These are phyloP conservation scores for Drosophila parvula DNA, from an alignment of 1,140 invertebrate genomes.

Conservation along the genomic window DNA sequence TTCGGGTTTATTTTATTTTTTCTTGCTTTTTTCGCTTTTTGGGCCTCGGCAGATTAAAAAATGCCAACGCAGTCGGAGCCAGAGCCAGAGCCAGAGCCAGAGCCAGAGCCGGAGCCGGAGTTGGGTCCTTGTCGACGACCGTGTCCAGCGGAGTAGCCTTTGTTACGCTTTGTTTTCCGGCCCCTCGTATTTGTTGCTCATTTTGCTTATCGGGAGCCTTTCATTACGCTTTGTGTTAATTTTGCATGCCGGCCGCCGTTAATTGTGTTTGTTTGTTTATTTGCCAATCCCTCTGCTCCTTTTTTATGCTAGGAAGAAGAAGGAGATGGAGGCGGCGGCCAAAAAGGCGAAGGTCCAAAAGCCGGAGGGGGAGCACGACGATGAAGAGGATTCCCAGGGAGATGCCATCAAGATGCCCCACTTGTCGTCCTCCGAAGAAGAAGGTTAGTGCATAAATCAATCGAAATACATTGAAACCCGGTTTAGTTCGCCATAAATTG, in stretches of 20 bases:
- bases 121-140: constrained; percentile 33
- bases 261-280: constrained; percentile 75
- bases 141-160: constrained; percentile 48
- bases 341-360: constrained; percentile 59
- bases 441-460: constrained; percentile 50
- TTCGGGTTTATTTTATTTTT: constrained; percentile 22
- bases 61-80: constrained; percentile 47
- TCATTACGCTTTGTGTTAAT: constrained; percentile 82
- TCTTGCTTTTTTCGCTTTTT: constrained; percentile 28
- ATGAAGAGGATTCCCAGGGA: constrained; percentile 28
- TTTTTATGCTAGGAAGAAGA: constrained; percentile 52
- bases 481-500: background rate
- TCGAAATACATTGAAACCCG: background rate
- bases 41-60: constrained; percentile 68
- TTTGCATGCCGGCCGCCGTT: constrained; percentile 64
- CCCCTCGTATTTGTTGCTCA: constrained; percentile 68
- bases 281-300: constrained; percentile 29
- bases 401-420: constrained; percentile 20
- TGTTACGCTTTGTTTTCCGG: constrained; percentile 62
- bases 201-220: constrained; percentile 80
- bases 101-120: constrained; percentile 26
- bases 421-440: constrained; percentile 70
- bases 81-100: no score
- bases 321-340: constrained; percentile 53
- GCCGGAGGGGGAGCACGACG: constrained; percentile 37